Percentiles rank a stretch among this genome's conserved stretches.
Evolutionary conservation across 2,113 vertebrate genomes (phyloP).

Genomic region (Hippocampus guttulatus): DNA sequence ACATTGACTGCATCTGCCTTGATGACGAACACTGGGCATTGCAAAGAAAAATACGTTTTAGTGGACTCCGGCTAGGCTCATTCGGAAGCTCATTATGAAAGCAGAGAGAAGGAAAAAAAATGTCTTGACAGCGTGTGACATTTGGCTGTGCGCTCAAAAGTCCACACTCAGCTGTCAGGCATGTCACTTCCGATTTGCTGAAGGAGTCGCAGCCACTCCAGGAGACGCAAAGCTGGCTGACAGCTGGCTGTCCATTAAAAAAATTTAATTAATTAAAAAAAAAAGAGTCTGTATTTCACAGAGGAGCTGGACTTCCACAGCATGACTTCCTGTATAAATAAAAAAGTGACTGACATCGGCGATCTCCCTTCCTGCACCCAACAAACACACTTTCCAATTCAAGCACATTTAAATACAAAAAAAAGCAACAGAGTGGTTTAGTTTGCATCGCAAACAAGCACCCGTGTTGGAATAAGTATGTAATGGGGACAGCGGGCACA

Average conservation of each 20-base stretch:
- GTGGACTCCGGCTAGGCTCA: conserved; percentile 43
- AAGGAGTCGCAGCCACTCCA: conserved; percentile 44
- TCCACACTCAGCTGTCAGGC: conserved; percentile 62
- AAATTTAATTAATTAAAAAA: conserved; percentile 21
- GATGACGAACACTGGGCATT: conserved; percentile 22
- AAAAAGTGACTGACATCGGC: conserved; percentile 11
- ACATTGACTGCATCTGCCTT: not conserved
- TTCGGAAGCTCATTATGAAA: conserved; percentile 65
- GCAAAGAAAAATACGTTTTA: conserved; percentile 40
- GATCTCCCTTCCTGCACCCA: conserved; percentile 2
- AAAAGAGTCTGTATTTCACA: conserved; percentile 47
- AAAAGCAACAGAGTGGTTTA: conserved; percentile 33
- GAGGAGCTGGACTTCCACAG: conserved; percentile 38
- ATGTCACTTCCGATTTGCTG: conserved; percentile 70
- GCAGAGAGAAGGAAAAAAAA: conserved; percentile 30
- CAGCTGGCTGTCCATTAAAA: conserved; percentile 67
- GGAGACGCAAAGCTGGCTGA: conserved; percentile 51
- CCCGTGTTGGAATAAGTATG: conserved; percentile 37
- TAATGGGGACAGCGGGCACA: conserved; percentile 44
- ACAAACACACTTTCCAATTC: not conserved
- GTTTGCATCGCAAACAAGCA: conserved; percentile 40
- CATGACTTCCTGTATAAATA: conserved; percentile 26
- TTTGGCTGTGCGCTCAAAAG: conserved; percentile 58
- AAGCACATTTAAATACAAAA: conserved; percentile 43
- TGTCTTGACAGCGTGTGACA: conserved; percentile 61